Evolutionary conservation across 1,140 invertebrate species (phyloP), one percentile per base, ranked within the genome.

Genomic region (Coenobita brevimanus): DNA sequence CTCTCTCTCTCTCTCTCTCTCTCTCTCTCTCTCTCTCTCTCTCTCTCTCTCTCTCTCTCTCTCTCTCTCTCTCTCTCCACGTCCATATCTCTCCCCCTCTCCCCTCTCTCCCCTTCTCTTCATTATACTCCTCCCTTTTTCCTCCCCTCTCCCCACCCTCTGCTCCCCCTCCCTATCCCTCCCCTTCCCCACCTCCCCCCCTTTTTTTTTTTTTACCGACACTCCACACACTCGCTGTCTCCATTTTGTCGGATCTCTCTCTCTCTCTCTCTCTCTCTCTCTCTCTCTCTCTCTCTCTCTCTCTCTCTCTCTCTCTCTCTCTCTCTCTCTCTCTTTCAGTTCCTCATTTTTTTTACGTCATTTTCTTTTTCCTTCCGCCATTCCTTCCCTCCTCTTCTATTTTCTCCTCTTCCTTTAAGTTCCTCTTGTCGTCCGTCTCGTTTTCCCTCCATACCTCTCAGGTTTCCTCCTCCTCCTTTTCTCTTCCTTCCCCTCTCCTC

Each of bases 11-110:
- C 69, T 73, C 69, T 73, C 69, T 73, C 69, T 73, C 69, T 73
- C 69, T 73, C 69, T 73, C 69, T 73, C 69, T 30, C 69, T 73
- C 69, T 73, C 69, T 73, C 69, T 73, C 69, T 73, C 69, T 38
- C 33, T 38, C 71, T 38, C 33, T 75, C 33, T 38, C 33, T 38
- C 33, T 38, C 71, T 75, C 71, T 75, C 71, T 38, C 33, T 38
- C 33, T 38, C 33, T 50, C 41, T 50, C 73, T 6, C 36, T 41
- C 6, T 13, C 0, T 71, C 17, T 38, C 2, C 0, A n/a, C n/a
- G n/a, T n/a, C n/a, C n/a, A n/a, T n/a, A n/a, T n/a, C n/a, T n/a
- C n/a, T 13, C 54, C 13, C 13, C 54, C 13, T 13, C 54, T n/a
- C 13, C 13, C 54, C n/a, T 57, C 54, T 13, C 54, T n/a, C 54